Evolutionary conservation across 2,797 vertebrate genomes (phyloP).

Genomic region (Pempheris klunzingeri): DNA sequence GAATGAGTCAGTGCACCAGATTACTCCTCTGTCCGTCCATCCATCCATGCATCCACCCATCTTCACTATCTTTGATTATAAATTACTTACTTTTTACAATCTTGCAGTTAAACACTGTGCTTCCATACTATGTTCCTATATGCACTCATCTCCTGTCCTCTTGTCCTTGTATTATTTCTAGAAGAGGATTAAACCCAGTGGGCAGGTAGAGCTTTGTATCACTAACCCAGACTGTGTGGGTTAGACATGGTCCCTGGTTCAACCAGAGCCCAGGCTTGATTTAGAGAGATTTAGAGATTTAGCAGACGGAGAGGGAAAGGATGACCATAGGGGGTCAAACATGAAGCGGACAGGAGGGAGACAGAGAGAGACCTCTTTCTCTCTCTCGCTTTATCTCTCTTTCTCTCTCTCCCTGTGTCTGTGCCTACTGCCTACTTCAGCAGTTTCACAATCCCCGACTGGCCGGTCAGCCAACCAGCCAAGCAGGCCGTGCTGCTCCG

Average conservation of each 20-base stretch:
- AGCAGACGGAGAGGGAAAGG: slow-evolving; percentile 61
- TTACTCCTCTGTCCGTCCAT: slow-evolving; percentile 66
- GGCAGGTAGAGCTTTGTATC: slow-evolving; percentile 83
- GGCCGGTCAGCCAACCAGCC: slow-evolving; percentile 73
- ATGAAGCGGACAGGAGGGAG: slow-evolving; percentile 83
- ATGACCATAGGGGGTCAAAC: slow-evolving; percentile 41
- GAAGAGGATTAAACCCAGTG: slow-evolving; percentile 83
- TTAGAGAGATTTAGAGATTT: too few species aligned
- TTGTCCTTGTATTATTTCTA: slow-evolving; percentile 82
- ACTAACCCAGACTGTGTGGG: slow-evolving; percentile 80
- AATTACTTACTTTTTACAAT: background rate
- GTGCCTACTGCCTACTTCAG: slow-evolving; percentile 86
- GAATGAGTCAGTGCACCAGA: slow-evolving; percentile 82
- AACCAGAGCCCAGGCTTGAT: slow-evolving; percentile 69
- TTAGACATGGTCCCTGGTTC: slow-evolving; percentile 58
- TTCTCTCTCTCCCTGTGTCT: slow-evolving; percentile 65
- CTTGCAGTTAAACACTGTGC: background rate
- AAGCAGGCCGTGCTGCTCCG: slow-evolving; percentile 71
- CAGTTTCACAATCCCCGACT: slow-evolving; percentile 87
- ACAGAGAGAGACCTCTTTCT: slow-evolving; percentile 64
- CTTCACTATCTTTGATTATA: slow-evolving; percentile 25
- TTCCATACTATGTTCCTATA: background rate
- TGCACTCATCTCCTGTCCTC: background rate
- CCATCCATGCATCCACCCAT: slow-evolving; percentile 50
- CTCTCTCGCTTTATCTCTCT: slow-evolving; percentile 48